phyloP scores from a whole-genome alignment of 2,113 vertebrate genomes.

The Sebastes schlegelii region DNA sequence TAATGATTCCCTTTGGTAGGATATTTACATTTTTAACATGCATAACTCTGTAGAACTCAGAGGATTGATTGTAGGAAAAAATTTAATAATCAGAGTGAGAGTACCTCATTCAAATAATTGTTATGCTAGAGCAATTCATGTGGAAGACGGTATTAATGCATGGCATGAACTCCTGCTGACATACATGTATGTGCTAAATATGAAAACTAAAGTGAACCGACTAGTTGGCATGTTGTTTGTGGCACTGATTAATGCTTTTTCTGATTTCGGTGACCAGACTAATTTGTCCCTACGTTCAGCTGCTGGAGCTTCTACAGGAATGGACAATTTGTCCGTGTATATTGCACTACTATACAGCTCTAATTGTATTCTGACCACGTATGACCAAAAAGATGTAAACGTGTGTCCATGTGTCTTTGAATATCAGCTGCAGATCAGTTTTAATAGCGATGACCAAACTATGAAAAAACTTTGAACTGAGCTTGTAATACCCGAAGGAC shows the following conservation, averaged over 20 bases:
- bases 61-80: conserved; percentile 11
- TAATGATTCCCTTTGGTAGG: conserved; percentile 51
- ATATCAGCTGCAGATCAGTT: background rate
- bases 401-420: background rate
- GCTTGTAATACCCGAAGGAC: background rate
- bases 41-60: conserved; percentile 23
- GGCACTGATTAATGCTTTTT: conserved; percentile 24
- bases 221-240: conserved; percentile 39
- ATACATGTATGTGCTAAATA: conserved; percentile 12
- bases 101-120: conserved; percentile 5
- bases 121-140: conserved; percentile 4
- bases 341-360: conserved; percentile 2
- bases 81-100: conserved; percentile 11
- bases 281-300: background rate
- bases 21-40: conserved; percentile 64
- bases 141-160: conserved; percentile 16
- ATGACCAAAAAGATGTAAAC: background rate
- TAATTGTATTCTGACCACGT: background rate
- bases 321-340: background rate
- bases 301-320: background rate
- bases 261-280: background rate
- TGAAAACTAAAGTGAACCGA: background rate
- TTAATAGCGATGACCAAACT: background rate
- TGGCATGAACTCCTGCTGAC: conserved; percentile 26
- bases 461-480: background rate